Conservation (phyloP, 2,888 invertebrate species). For the Hirudinaria manillensis region DNA sequence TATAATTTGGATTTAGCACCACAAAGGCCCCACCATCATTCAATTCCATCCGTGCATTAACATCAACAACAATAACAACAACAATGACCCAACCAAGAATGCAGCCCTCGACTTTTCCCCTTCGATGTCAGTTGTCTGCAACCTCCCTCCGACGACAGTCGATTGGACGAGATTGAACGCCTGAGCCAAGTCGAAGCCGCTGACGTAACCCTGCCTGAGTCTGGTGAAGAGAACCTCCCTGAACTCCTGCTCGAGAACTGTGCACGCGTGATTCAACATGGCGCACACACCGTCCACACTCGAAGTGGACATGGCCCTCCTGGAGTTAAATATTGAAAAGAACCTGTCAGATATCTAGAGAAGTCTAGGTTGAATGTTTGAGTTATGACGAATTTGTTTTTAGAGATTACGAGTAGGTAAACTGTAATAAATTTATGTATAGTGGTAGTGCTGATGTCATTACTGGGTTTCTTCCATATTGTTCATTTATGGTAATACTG, state of each 20-base stretch:
- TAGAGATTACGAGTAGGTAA: neutral
- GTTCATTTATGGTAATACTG: too few species aligned
- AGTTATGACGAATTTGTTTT: neutral
- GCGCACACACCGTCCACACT: constrained; percentile 93
- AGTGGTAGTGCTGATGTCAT: too few species aligned
- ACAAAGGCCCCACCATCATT: neutral
- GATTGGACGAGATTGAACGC: constrained; percentile 77
- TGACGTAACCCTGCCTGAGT: constrained; percentile 71
- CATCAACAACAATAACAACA: neutral
- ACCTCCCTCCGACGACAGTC: constrained; percentile 71
- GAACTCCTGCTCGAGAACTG: constrained; percentile 78
- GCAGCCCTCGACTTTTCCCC: constrained; percentile 64
- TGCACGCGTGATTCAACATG: constrained; percentile 84
- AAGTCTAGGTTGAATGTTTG: neutral
- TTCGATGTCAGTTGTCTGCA: constrained; percentile 67
- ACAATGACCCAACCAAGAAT: constrained; percentile 65
- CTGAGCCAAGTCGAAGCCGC: constrained; percentile 56
- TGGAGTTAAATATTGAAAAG: constrained; percentile 48
- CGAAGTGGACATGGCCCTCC: constrained; percentile 80
- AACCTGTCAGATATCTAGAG: neutral
- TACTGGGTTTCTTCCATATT: too few species aligned
- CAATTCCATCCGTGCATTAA: neutral
- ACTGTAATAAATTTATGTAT: neutral
- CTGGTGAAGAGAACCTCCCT: constrained; percentile 68
- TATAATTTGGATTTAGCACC: too few species aligned